phyloP scores from a whole-genome alignment of 2,888 invertebrate genomes.

The Eustalomyia histrio region DNA sequence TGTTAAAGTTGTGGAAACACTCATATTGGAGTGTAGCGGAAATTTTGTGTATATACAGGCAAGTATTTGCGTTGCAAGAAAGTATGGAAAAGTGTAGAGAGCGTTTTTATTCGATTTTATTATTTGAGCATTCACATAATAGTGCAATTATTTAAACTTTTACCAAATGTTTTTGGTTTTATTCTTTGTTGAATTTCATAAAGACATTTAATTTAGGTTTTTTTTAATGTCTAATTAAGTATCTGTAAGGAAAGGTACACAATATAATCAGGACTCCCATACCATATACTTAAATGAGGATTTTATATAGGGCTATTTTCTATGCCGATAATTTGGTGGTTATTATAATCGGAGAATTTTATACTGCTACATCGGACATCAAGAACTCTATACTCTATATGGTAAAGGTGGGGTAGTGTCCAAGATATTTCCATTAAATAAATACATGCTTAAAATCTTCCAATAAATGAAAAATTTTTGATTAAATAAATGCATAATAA shows the following conservation, averaged over 20 bases:
- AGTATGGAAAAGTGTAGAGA: conserved; percentile 30
- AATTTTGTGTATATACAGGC: not conserved
- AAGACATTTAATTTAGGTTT: not conserved
- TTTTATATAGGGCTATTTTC: too few species aligned
- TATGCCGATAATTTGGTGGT: too few species aligned
- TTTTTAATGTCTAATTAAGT: not conserved
- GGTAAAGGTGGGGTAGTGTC: too few species aligned
- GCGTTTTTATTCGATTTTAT: conserved; percentile 3
- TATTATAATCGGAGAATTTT: too few species aligned
- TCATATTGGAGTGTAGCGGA: conserved; percentile 52
- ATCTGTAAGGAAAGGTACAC: not conserved
- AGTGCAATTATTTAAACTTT: not conserved
- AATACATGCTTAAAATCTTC: too few species aligned
- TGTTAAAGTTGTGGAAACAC: conserved; percentile 62
- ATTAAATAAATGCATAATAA: too few species aligned
- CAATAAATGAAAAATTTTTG: too few species aligned
- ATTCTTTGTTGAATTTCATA: not conserved
- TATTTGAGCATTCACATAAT: conserved; percentile 39
- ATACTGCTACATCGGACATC: too few species aligned
- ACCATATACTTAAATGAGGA: not conserved
- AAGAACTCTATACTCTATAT: too few species aligned
- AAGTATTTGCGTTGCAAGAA: conserved; percentile 16
- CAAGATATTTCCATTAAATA: too few species aligned
- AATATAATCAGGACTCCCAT: not conserved
- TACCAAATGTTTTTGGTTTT: not conserved